Percentiles rank a stretch among this genome's conserved stretches.
phyloP scores from a whole-genome alignment of 1,140 invertebrate species.

The Conus betulinus region DNA sequence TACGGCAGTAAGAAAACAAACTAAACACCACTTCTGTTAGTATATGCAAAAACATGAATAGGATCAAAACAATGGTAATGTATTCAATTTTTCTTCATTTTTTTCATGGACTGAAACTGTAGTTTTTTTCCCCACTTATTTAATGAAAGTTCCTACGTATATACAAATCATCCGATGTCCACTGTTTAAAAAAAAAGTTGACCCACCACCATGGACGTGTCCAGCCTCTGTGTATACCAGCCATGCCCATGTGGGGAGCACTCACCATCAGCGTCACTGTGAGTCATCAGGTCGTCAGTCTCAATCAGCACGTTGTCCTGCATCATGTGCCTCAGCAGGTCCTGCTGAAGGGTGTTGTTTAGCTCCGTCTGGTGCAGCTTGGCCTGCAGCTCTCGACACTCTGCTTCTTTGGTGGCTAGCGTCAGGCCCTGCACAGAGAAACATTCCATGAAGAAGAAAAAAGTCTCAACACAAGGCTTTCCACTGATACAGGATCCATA shows the following conservation, averaged over 20 bases:
- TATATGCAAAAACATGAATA: no score
- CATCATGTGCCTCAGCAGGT: constrained; percentile 86
- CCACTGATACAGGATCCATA: no score
- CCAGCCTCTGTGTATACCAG: neutral
- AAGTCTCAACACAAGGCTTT: no score
- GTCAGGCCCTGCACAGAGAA: constrained; percentile 79
- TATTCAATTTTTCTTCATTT: no score
- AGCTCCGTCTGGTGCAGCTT: constrained; percentile 85
- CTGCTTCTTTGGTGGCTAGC: constrained; percentile 85
- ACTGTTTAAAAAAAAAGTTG: no score
- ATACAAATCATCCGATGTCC: no score
- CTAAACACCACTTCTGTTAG: no score
- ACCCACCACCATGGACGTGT: neutral
- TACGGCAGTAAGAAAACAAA: no score
- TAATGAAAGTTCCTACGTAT: no score
- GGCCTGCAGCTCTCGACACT: constrained; percentile 85
- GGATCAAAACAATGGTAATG: no score
- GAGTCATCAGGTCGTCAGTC: constrained; percentile 68
- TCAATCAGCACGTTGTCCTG: constrained; percentile 73
- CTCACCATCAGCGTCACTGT: constrained; percentile 65
- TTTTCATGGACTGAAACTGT: no score
- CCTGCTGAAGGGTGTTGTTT: constrained; percentile 86
- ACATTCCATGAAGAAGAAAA: neutral
- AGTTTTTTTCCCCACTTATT: no score
- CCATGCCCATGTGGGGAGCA: neutral